Evolutionary conservation across 2,113 vertebrate species (phyloP).

Genomic region (Hemicordylus capensis): DNA sequence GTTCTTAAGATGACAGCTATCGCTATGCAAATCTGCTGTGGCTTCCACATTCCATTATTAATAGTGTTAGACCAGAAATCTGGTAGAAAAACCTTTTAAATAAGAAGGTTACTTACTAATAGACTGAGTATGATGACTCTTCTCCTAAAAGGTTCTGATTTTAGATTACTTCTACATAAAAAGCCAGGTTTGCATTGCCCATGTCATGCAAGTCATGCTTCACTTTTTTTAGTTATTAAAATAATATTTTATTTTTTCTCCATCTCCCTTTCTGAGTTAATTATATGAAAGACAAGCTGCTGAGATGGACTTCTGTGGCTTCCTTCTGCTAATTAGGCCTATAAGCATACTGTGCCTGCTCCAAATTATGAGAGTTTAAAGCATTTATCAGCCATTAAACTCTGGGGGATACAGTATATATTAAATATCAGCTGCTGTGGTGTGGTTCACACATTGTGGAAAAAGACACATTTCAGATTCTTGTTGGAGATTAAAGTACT

Average conservation of each 20-base stretch:
- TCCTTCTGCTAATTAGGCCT: constrained; percentile 37
- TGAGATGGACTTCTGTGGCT: not conserved
- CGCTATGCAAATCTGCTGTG: not conserved
- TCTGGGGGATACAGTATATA: not conserved
- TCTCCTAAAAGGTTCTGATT: not conserved
- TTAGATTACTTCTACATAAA: not conserved
- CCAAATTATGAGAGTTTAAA: constrained; percentile 31
- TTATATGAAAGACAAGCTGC: constrained; percentile 24
- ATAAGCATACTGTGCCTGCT: constrained; percentile 24
- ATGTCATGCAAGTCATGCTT: not conserved
- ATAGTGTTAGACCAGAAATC: not conserved
- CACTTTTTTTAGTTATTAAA: not conserved
- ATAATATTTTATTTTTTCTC: not conserved
- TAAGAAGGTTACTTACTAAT: not conserved
- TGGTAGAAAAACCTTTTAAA: not conserved
- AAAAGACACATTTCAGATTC: constrained; percentile 3
- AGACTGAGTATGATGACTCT: not conserved
- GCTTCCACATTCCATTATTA: not conserved
- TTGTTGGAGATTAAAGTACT: constrained; percentile 6
- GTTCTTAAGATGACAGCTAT: not conserved
- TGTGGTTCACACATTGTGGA: constrained; percentile 3
- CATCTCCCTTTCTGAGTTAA: not conserved
- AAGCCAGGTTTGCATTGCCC: not conserved
- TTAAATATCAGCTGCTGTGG: not conserved
- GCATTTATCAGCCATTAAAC: not conserved